Conservation (phyloP, 1,140 invertebrate genomes). For the Hylaeus anthracinus region DNA sequence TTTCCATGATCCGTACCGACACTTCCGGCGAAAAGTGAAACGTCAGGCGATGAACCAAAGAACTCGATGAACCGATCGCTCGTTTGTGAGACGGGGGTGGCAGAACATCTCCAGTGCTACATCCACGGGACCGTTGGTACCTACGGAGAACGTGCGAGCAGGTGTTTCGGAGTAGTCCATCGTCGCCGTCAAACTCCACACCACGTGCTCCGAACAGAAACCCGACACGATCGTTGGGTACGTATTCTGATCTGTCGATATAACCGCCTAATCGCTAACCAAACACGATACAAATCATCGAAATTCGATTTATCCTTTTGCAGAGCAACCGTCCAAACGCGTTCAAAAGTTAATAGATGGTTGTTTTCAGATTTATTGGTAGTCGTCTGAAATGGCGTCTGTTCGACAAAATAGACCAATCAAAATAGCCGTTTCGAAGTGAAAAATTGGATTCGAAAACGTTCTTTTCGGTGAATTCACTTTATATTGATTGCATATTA, state of each 20-base stretch:
- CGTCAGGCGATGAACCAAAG: constrained; percentile 6
- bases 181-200: constrained; percentile 20
- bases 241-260: neutral
- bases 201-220: constrained; percentile 35
- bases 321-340: no score
- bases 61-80: constrained; percentile 1
- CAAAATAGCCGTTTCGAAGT: neutral
- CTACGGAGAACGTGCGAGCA: constrained; percentile 41
- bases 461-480: no score
- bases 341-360: no score
- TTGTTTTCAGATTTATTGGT: no score
- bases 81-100: constrained; percentile 9
- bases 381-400: no score
- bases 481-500: neutral
- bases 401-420: constrained; percentile 14
- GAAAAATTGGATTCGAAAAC: neutral
- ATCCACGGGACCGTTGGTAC: constrained; percentile 28
- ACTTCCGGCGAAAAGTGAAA: constrained; percentile 52
- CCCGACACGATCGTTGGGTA: constrained; percentile 27
- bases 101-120: constrained; percentile 28
- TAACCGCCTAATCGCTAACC: neutral
- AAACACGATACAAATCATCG: no score
- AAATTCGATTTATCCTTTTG: no score
- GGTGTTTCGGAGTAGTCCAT: constrained; percentile 50
- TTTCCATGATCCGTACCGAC: constrained; percentile 15